phyloP scores from a whole-genome alignment of 2,888 invertebrate species.

The Argyra leucocephala region DNA sequence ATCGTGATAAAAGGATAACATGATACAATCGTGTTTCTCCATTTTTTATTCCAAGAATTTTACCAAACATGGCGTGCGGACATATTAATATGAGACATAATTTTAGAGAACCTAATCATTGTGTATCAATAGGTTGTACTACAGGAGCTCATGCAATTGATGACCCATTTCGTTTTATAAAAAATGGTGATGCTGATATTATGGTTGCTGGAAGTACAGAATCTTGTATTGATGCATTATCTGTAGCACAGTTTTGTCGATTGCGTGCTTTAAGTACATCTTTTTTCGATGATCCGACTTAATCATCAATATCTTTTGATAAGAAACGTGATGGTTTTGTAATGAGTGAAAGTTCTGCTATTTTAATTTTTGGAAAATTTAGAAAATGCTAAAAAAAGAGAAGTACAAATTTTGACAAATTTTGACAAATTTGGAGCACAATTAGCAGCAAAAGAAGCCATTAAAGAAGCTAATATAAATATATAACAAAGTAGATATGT shows the following conservation, averaged over 20 bases:
- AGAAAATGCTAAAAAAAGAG: slow-evolving; percentile 68
- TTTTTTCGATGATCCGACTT: slow-evolving; percentile 66
- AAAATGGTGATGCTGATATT: slow-evolving; percentile 70
- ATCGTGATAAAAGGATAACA: too few relatives aligned
- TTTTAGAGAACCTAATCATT: slow-evolving; percentile 82
- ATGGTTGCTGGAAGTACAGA: slow-evolving; percentile 95
- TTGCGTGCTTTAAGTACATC: slow-evolving; percentile 79
- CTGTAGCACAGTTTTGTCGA: slow-evolving; percentile 84
- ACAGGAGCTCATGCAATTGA: slow-evolving; percentile 94
- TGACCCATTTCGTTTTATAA: slow-evolving; percentile 75
- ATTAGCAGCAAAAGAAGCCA: slow-evolving; percentile 75
- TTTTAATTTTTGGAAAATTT: slow-evolving; percentile 80
- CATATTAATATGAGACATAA: slow-evolving; percentile 86
- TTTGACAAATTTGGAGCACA: slow-evolving; percentile 84
- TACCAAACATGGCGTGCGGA: slow-evolving; percentile 93
- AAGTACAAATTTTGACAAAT: slow-evolving; percentile 80
- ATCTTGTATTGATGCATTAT: slow-evolving; percentile 77
- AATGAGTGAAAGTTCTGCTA: slow-evolving; percentile 92
- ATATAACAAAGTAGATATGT: slow-evolving; percentile 62
- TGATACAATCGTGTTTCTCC: slow-evolving; percentile 90
- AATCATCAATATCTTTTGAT: slow-evolving; percentile 91
- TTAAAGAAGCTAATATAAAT: slow-evolving; percentile 58
- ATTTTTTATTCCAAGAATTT: slow-evolving; percentile 86
- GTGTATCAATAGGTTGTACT: slow-evolving; percentile 93
- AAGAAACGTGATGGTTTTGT: slow-evolving; percentile 88